phyloP scores from a whole-genome alignment of 2,888 invertebrate species.

The Drosophila merina region DNA sequence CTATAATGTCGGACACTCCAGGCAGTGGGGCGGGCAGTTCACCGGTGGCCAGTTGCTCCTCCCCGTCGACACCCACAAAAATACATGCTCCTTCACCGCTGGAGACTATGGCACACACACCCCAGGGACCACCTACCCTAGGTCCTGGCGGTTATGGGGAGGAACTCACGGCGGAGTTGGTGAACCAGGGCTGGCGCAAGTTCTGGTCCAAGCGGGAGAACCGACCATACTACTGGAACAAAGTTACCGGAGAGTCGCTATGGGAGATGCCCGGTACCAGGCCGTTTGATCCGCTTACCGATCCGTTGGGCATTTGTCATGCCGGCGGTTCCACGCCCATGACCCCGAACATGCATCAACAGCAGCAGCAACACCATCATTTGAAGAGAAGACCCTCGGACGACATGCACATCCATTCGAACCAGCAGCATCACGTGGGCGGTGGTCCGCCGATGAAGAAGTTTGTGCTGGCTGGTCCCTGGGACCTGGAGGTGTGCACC shows the following conservation, averaged over 20 bases:
- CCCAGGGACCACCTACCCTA: slow-evolving; percentile 81
- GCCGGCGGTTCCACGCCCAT: slow-evolving; percentile 75
- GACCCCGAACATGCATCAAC: slow-evolving; percentile 67
- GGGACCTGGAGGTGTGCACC: slow-evolving; percentile 97
- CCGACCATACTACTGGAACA: slow-evolving; percentile 98
- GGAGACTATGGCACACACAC: slow-evolving; percentile 82
- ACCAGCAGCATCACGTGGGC: slow-evolving; percentile 62
- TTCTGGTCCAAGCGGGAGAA: slow-evolving; percentile 98
- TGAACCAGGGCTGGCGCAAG: slow-evolving; percentile 97
- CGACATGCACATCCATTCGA: slow-evolving; percentile 81
- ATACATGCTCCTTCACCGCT: slow-evolving; percentile 75
- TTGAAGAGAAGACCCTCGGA: slow-evolving; percentile 83
- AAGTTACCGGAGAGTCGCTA: slow-evolving; percentile 96
- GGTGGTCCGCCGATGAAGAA: slow-evolving; percentile 91
- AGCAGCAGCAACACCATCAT: slow-evolving; percentile 70
- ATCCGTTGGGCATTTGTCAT: slow-evolving; percentile 87
- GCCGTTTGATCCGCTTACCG: slow-evolving; percentile 95
- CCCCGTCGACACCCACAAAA: slow-evolving; percentile 83
- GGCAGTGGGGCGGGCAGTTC: slow-evolving; percentile 72
- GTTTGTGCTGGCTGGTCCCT: slow-evolving; percentile 94
- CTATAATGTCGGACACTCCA: slow-evolving; percentile 19
- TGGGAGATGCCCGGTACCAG: slow-evolving; percentile 96
- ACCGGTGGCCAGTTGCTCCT: slow-evolving; percentile 79
- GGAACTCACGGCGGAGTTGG: slow-evolving; percentile 83
- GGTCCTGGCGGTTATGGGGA: slow-evolving; percentile 81